A percentile compares a stretch with the other conserved stretches of the same genome.
phyloP scores from a whole-genome alignment of 2,888 invertebrate species.

The Andrena bucephala region DNA sequence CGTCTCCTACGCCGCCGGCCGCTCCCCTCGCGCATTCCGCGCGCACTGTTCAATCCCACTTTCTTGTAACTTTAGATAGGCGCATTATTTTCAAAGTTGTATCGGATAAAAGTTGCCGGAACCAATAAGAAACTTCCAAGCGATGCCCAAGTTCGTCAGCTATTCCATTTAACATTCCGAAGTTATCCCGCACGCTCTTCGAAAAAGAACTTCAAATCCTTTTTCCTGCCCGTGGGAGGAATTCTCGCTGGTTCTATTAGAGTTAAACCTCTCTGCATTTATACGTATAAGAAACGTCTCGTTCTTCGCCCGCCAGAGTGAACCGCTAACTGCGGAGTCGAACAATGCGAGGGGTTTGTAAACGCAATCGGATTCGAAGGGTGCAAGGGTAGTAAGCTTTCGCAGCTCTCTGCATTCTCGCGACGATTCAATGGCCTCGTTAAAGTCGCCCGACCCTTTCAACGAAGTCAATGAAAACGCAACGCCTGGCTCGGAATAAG shows the following conservation, averaged over 20 bases:
- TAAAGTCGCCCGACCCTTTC: slow-evolving; percentile 5
- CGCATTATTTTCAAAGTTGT: neutral
- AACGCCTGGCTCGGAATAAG: neutral
- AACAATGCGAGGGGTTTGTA: neutral
- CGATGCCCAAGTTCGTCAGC: neutral
- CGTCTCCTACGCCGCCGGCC: neutral
- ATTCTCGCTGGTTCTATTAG: neutral
- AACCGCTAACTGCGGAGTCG: neutral
- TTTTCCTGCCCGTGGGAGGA: neutral
- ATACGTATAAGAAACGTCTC: neutral
- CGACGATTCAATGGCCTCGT: slow-evolving; percentile 17
- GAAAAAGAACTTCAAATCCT: neutral
- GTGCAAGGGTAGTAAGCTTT: neutral
- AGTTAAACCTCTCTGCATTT: neutral
- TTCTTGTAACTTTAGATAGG: neutral
- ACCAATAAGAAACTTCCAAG: neutral
- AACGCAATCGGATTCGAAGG: neutral
- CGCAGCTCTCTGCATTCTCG: neutral
- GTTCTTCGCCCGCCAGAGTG: neutral
- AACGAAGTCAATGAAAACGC: neutral
- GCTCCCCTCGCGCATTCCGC: neutral
- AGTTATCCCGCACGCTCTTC: neutral
- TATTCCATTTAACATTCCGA: neutral
- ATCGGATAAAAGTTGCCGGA: neutral
- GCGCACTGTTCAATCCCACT: neutral